Conservation (phyloP, 2,888 invertebrate genomes). For the Ptycholaimellus sp. region DNA sequence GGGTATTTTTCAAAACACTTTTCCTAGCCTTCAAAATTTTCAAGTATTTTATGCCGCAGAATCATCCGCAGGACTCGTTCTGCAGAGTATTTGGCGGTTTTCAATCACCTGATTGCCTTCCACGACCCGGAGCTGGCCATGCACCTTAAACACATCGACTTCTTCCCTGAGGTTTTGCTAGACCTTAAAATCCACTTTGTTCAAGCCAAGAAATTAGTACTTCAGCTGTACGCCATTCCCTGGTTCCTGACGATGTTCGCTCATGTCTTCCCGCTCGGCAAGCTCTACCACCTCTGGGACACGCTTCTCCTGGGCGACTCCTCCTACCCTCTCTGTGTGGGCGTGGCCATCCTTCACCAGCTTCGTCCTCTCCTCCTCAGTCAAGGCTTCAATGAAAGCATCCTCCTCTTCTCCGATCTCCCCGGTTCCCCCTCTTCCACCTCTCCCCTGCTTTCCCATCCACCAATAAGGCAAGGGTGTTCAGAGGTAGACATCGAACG, state of each 20-base stretch:
- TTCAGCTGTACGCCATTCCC: no score
- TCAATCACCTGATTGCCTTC: constrained; percentile 79
- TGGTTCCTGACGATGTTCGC: constrained; percentile 27
- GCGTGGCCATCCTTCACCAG: constrained; percentile 69
- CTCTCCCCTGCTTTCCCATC: background rate
- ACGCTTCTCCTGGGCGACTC: constrained; percentile 72
- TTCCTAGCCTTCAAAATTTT: background rate
- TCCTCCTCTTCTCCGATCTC: constrained; percentile 85
- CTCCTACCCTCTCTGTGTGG: constrained; percentile 75
- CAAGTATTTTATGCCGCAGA: background rate
- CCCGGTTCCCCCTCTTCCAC: constrained; percentile 39
- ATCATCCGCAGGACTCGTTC: constrained; percentile 5
- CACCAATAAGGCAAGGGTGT: constrained; percentile 3
- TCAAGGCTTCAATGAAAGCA: constrained; percentile 93
- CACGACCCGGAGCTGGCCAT: constrained; percentile 74
- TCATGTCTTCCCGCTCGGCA: constrained; percentile 93
- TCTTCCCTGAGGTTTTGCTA: constrained; percentile 80
- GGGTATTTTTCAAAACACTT: background rate
- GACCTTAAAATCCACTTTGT: no score
- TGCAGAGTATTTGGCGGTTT: constrained; percentile 72
- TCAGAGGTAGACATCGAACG: constrained; percentile 70
- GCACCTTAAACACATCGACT: constrained; percentile 69
- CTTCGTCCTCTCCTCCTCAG: constrained; percentile 53
- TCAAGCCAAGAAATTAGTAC: no score
- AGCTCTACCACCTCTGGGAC: constrained; percentile 92